A percentile compares a stretch with the other conserved stretches of the same genome.
These are phyloP conservation scores for Zapornia atra DNA, from an alignment of 2,113 vertebrate genomes.

Conservation along the genomic window DNA sequence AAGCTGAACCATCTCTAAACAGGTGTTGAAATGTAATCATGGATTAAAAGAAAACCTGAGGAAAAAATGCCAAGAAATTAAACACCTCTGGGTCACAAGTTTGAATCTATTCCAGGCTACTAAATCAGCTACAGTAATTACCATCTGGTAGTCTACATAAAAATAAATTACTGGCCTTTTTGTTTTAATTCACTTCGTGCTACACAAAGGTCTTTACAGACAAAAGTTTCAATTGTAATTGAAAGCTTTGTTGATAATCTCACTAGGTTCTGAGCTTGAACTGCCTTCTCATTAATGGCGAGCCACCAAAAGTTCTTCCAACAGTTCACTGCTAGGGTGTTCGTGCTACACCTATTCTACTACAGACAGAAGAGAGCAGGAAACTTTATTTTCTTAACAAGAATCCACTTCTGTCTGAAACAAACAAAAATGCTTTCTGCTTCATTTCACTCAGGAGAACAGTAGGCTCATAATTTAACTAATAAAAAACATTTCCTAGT, in stretches of 20 bases:
- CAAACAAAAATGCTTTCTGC: conserved; percentile 3
- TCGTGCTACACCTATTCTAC: neutral
- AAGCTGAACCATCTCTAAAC: conserved; percentile 60
- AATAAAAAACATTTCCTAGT: neutral
- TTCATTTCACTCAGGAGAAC: neutral
- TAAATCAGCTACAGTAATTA: conserved; percentile 67
- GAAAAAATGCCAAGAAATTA: conserved; percentile 64
- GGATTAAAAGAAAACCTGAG: conserved; percentile 61
- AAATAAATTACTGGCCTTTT: conserved; percentile 53
- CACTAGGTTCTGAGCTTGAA: neutral
- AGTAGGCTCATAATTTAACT: neutral
- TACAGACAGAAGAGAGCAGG: neutral
- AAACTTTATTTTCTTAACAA: neutral
- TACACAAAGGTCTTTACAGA: conserved; percentile 18
- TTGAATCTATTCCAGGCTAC: conserved; percentile 64
- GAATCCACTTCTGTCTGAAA: neutral
- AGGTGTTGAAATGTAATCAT: conserved; percentile 58
- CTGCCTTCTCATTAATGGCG: neutral
- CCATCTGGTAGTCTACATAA: conserved; percentile 51
- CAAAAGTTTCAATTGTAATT: conserved; percentile 20
- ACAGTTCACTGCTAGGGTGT: neutral
- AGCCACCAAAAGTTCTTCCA: neutral
- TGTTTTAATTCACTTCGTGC: neutral
- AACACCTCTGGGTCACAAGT: conserved; percentile 64
- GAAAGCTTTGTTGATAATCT: conserved; percentile 16